Base-by-base conservation (phyloP, 2,797 vertebrate genomes). In the Pteropus rufus region DNA sequence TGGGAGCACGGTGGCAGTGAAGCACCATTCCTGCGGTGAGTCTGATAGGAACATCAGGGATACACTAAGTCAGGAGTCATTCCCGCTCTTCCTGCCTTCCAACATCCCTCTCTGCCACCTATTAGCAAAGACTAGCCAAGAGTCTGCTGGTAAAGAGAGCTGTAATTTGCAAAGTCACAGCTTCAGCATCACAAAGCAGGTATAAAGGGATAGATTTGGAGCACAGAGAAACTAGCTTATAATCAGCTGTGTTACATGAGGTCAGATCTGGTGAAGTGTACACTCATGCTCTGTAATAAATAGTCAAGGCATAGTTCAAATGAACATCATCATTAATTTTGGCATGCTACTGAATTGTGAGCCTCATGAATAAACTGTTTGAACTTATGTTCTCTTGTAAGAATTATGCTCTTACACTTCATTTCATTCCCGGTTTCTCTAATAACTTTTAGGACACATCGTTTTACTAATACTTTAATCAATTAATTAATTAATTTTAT, bases 391-490 rank as follows among this genome's bases (percentile, higher is more conserved):
- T 54, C 1, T 69, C 29, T 69, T 15, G 1, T 44, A 39, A 60
- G 34, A 41, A 3, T 41, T 89, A 36, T 62, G 70, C 9, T 70
- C n/a, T 93, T 77, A 69, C 12, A 52, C 64, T 73, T 26, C 11
- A 44, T 36, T 60, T 58, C 39, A n/a, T 18, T 4, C 18, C 34
- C 65, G 29, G 6, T 21, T 93, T 62, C 26, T 65, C 31, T 79
- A 58, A 36, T 54, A 69, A 75, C 26, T 14, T 79, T 60, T 16
- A 65, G 3, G 16, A n/a, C 15, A 10, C 5, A 58, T 36, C 6
- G 46, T 29, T 70, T 95, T 41, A 75, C 72, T 86, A 19, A 56
- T 36, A 86, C 31, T 73, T 88, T 69, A 49, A 16, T 49, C 5
- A 49, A 49, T 49, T 49, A 1, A 49, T 49, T 49, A 49, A 49